Evolutionary conservation across 2,888 invertebrate genomes (phyloP), one percentile per base, ranked within the genome.

Genomic region (Toxonevra muliebris): DNA sequence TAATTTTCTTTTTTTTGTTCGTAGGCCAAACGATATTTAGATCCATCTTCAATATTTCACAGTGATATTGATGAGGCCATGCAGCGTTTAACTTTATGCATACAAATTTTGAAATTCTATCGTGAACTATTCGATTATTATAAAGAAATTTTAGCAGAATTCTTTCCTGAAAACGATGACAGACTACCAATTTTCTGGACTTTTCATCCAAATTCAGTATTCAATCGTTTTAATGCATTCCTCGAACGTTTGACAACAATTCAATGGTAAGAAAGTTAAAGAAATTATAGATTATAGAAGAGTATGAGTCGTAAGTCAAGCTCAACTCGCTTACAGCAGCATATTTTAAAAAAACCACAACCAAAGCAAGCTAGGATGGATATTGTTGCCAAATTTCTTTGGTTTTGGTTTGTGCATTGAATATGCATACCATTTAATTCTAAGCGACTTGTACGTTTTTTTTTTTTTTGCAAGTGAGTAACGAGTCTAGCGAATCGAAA

Each of bases 41-140:
- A 97, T 80, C 95, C 97, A 1, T 90, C 92, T 3, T 94, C 97
- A 1, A 89, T 97, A 69, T 97, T 98, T 82, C 97, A 97, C 82
- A 95, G 95, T 75, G 97, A 97, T 77, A 93, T 96, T 53, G 96
- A 96, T 80, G 97, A 97, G 87, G 94, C 95, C 0, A 91, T 94
- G 82, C 93, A 91, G 82, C 89, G 95, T 71, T 92, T 97, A 12
- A 88, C 88, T 72, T 77, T 89, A 5, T 91, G 90, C n/a, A 88
- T 91, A 73, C 87, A 88, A 73, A 89, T 90, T 64, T 77, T 92
- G 1, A 90, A 90, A 79, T 88, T 88, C 72, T 92, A 91, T 80
- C 86, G 89, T 58, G 85, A 84, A 53, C 87, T 91, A 2, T 93
- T 92, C 77, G 90, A 90, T 74, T 88, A 89, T 75, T 92, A 91